Evolutionary conservation across 1,140 invertebrate species (phyloP).

Genomic region (Aphis craccivora): DNA sequence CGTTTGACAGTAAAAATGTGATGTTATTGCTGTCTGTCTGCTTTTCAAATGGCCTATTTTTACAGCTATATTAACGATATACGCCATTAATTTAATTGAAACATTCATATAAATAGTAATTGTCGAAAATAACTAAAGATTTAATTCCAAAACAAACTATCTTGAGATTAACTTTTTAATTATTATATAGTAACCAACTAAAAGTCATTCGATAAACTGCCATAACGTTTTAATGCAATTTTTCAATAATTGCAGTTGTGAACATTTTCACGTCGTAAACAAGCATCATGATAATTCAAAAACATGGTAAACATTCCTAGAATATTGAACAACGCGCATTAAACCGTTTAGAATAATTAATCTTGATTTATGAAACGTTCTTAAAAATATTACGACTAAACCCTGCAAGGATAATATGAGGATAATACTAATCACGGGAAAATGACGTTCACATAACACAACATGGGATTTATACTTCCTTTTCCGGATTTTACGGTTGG

Average conservation of each 20-base stretch:
- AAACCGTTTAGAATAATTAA: conserved; percentile 1
- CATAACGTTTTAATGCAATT: neutral
- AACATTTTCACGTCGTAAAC: conserved; percentile 21
- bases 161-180: conserved; percentile 11
- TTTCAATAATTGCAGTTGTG: neutral
- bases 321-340: neutral
- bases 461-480: neutral
- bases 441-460: conserved; percentile 23
- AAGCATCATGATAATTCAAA: neutral
- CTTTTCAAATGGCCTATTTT: neutral
- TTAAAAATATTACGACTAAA: conserved; percentile 5
- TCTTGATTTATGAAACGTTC: conserved; percentile 16
- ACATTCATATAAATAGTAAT: neutral
- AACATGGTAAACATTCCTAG: neutral
- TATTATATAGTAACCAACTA: neutral
- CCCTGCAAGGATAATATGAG: neutral
- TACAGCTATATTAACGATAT: neutral
- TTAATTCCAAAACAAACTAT: neutral
- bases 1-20: neutral
- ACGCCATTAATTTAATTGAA: neutral
- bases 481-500: neutral
- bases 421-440: conserved; percentile 21
- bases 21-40: neutral
- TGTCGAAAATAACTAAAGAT: neutral
- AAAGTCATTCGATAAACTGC: conserved; percentile 26